phyloP scores from a whole-genome alignment of 2,113 vertebrate genomes.

The Rana temporaria region DNA sequence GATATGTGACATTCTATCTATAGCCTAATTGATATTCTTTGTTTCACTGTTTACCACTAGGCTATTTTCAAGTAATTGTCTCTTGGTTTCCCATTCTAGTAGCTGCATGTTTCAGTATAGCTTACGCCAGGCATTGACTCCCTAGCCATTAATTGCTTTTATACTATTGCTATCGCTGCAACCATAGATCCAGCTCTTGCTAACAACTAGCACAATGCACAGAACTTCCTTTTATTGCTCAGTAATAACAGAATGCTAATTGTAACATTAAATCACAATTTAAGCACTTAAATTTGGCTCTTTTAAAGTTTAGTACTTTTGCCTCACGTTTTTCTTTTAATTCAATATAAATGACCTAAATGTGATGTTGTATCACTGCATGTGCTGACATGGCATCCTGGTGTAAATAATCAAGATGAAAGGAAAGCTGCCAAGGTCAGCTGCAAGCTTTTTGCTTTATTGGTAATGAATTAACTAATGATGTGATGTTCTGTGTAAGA shows the following conservation, averaged over 20 bases:
- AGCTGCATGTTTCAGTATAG: background rate
- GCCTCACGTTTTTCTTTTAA: background rate
- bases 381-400: too few relatives aligned
- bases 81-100: background rate
- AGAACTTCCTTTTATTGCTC: background rate
- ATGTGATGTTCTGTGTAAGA: too few relatives aligned
- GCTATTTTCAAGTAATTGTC: background rate
- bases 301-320: background rate
- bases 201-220: background rate
- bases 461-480: too few relatives aligned
- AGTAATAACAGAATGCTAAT: background rate
- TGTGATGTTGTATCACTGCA: too few relatives aligned
- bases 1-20: too few relatives aligned
- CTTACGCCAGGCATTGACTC: background rate
- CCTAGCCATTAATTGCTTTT: conserved; percentile 13
- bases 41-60: background rate
- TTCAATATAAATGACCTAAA: background rate
- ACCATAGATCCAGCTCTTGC: background rate
- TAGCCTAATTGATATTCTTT: too few relatives aligned
- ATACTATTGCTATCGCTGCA: background rate
- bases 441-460: too few relatives aligned
- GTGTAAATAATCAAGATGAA: too few relatives aligned
- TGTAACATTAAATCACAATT: background rate
- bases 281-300: background rate
- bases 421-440: too few relatives aligned